Evolutionary conservation across 2,113 vertebrate genomes (phyloP).

Genomic region (Chaetodon auriga): DNA sequence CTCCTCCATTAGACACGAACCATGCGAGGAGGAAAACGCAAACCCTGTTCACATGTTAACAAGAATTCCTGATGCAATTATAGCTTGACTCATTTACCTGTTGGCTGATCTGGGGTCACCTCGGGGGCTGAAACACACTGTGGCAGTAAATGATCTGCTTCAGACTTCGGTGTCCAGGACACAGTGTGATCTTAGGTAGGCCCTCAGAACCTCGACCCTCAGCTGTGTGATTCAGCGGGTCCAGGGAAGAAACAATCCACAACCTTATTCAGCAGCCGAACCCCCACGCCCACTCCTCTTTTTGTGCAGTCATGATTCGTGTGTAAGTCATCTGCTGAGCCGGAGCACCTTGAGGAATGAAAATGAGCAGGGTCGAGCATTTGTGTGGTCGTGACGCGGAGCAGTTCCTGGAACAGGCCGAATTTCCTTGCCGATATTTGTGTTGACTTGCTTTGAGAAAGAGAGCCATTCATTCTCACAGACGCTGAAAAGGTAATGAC

Average conservation of each 20-base stretch:
- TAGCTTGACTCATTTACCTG: background rate
- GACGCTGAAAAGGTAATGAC: too few relatives aligned
- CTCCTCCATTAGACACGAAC: background rate
- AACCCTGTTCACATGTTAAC: background rate
- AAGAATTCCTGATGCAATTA: background rate
- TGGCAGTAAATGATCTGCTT: background rate
- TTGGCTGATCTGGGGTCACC: background rate
- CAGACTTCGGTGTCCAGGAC: background rate
- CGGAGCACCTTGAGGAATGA: background rate
- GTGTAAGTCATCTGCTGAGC: slow-evolving; percentile 22
- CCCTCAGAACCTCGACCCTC: background rate
- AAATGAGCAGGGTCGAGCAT: slow-evolving; percentile 8
- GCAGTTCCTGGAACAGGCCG: slow-evolving; percentile 20
- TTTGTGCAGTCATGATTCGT: slow-evolving; percentile 19
- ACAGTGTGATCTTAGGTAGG: background rate
- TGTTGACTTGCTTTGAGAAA: background rate
- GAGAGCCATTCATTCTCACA: background rate
- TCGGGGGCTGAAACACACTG: background rate
- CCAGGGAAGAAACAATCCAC: background rate
- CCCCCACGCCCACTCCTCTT: background rate
- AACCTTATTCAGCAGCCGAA: slow-evolving; percentile 1
- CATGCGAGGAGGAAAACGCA: background rate
- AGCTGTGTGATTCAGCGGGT: slow-evolving; percentile 3
- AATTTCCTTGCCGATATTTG: background rate
- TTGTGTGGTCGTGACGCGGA: background rate